phyloP scores from a whole-genome alignment of 2,113 vertebrate species.

The Ornithorhynchus anatinus region DNA sequence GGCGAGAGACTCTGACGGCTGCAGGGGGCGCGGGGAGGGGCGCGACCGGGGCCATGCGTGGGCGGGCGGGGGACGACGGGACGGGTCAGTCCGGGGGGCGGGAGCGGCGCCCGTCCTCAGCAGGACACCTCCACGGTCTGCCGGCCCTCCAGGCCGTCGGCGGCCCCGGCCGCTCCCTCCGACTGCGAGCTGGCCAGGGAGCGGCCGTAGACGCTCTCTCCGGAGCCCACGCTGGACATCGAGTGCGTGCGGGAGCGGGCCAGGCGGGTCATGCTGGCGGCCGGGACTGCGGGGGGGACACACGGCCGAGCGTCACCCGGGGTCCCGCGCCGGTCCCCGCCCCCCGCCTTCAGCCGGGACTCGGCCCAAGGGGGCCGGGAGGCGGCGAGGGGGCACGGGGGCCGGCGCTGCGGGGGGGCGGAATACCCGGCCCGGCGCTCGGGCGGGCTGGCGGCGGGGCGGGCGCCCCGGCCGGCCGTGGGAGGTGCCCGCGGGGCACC shows the following conservation, averaged over 20 bases:
- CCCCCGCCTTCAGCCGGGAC: no score
- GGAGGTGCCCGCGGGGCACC: no score
- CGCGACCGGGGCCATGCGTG: not conserved
- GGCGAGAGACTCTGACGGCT: no score
- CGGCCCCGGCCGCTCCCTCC: constrained; percentile 71
- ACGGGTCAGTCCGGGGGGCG: not conserved
- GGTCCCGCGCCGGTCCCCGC: no score
- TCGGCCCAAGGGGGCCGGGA: no score
- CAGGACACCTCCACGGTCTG: constrained; percentile 97
- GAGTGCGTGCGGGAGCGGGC: constrained; percentile 91
- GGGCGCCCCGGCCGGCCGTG: no score
- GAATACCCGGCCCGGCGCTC: constrained; percentile 94
- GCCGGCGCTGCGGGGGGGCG: constrained; percentile 59
- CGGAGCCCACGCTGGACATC: constrained; percentile 86
- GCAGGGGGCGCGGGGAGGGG: not conserved
- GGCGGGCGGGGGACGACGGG: not conserved
- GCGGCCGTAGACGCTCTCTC: constrained; percentile 79
- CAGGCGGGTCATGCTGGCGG: constrained; percentile 89
- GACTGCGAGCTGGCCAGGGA: constrained; percentile 75
- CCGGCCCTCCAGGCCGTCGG: constrained; percentile 78
- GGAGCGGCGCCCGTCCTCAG: constrained; percentile 68
- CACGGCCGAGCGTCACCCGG: no score
- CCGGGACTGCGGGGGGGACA: constrained; percentile 83
- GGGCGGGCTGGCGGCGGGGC: constrained; percentile 65
- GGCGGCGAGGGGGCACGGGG: not conserved